Evolutionary conservation across 2,113 vertebrate species (phyloP), one percentile per base, ranked within the genome.

Genomic region (Chinchilla lanigera): DNA sequence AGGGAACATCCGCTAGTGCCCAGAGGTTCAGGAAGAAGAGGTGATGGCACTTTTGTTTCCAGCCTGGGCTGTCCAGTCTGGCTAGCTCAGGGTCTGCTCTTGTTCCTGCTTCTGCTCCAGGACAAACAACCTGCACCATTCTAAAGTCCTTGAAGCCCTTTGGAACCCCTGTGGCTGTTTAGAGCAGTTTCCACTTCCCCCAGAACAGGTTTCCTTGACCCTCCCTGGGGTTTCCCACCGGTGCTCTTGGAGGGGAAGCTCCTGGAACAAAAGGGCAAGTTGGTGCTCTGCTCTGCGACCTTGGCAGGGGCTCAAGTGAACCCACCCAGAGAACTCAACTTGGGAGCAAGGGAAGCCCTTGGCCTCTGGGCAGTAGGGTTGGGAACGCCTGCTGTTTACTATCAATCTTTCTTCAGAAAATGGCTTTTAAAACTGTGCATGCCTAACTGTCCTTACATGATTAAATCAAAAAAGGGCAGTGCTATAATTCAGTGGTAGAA

Each of bases 1-100:
- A 4, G 1, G 41, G 22, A 33, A 35, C 0, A 7, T 9, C 33
- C 56, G 50, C 44, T 19, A 1, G 30, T 9, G 54, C 41, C 60
- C 44, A 89, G 86, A 16, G 3, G 28, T 22, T n/a, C 9, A 3
- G 6, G 26, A 28, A 61, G 60, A 22, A 7, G 38, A 5, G 28
- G 60, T 24, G n/a, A 4, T 2, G 0, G 22, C 3, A 38, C 12
- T 35, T 35, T 50, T 33, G 1, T 33, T 26, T 85, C 38, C 19
- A 0, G 20, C 50, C 67, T 3, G 7, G 0, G 0, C 5, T 30
- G 33, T 52, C 26, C 60, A 50, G 11, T 22, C 44, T 56, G 75
- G 61, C n/a, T 69, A 6, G n/a, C 73, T 63, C 35, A 2, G n/a
- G 6, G 33, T 60, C 86, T 65, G 65, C 65, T 54, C 50, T 17